A percentile compares a stretch with the other conserved stretches of the same genome.
phyloP scores from a whole-genome alignment of 2,797 vertebrate species.

The Acridotheres tristis region DNA sequence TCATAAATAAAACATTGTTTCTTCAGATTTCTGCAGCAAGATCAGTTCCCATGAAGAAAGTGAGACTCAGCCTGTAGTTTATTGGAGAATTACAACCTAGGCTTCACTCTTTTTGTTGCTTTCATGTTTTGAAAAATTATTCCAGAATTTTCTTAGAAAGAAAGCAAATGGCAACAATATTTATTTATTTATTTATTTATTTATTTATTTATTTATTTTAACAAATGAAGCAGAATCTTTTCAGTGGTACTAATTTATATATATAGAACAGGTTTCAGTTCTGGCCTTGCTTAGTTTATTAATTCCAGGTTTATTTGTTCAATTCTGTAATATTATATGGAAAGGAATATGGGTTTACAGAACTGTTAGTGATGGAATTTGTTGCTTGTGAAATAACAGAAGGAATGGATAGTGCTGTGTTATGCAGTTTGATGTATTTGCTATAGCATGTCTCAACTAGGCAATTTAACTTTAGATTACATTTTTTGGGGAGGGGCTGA shows the following conservation, averaged over 20 bases:
- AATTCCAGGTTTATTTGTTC: neutral
- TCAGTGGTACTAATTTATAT: neutral
- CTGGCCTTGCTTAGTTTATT: neutral
- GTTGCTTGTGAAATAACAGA: neutral
- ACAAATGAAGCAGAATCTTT: neutral
- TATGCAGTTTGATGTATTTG: neutral
- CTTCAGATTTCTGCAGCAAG: neutral
- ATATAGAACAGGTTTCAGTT: neutral
- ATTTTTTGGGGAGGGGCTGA: fast-evolving
- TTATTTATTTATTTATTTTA: neutral
- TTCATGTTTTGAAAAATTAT: neutral
- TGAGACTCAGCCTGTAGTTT: neutral
- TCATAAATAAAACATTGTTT: neutral
- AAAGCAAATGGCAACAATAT: neutral
- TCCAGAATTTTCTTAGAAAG: neutral
- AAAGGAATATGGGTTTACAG: neutral
- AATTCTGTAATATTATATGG: neutral
- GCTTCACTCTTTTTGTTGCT: neutral
- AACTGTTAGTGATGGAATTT: neutral
- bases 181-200: neutral
- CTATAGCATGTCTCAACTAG: neutral
- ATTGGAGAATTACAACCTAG: neutral
- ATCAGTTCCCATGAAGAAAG: neutral
- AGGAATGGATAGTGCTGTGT: neutral
- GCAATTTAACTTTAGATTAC: neutral